These are phyloP conservation scores for Drosophila fulvimacula DNA, from an alignment of 2,888 invertebrate species.

Conservation along the genomic window DNA sequence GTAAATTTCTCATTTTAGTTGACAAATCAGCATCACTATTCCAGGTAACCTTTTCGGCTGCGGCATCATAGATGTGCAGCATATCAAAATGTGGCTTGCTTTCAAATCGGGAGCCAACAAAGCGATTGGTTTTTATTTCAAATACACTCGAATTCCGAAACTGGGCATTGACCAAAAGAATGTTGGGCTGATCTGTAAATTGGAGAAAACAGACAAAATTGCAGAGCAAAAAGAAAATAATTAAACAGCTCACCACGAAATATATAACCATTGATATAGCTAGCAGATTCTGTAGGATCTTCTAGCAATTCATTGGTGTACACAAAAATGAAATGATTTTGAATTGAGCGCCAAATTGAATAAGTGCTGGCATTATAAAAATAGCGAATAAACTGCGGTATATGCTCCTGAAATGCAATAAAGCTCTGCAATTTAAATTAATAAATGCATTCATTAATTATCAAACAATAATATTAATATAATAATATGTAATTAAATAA, in stretches of 20 bases:
- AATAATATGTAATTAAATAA: neutral
- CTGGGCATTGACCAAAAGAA: slow-evolving; percentile 69
- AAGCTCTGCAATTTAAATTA: slow-evolving; percentile 55
- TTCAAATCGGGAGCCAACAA: slow-evolving; percentile 66
- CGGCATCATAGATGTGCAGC: slow-evolving; percentile 64
- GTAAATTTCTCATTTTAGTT: slow-evolving; percentile 70
- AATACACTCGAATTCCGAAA: slow-evolving; percentile 60
- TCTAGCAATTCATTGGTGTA: slow-evolving; percentile 58
- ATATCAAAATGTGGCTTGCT: slow-evolving; percentile 44
- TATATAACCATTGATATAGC: slow-evolving; percentile 56
- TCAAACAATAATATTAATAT: neutral
- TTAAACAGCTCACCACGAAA: slow-evolving; percentile 63
- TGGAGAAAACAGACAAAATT: rapidly evolving
- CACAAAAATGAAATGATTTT: slow-evolving; percentile 72
- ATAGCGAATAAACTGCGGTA: slow-evolving; percentile 63
- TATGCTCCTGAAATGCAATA: slow-evolving; percentile 79
- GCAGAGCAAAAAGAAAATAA: neutral
- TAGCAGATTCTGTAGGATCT: neutral
- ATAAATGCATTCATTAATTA: neutral
- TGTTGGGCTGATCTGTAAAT: slow-evolving; percentile 77
- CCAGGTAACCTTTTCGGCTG: slow-evolving; percentile 26
- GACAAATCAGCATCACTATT: slow-evolving; percentile 10
- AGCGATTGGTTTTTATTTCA: slow-evolving; percentile 78
- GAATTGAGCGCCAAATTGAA: slow-evolving; percentile 73
- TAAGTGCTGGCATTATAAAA: slow-evolving; percentile 73